Base-by-base conservation (phyloP, 1,140 invertebrate species). In the Ctenoplectra terminalis region DNA sequence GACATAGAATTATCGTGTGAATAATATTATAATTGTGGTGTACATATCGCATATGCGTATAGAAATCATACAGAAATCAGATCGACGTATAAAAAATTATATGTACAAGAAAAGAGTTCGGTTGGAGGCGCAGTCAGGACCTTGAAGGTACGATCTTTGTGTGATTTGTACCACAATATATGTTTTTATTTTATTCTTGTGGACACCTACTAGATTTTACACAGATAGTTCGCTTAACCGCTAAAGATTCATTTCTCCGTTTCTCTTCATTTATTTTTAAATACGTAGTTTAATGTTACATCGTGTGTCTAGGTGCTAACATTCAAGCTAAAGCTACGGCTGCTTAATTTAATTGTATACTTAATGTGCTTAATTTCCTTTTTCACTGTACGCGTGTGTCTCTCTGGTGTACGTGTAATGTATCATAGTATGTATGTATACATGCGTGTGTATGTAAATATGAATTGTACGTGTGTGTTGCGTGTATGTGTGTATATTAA, bases 161-260 rank as follows among this genome's bases (percentile, higher is more conserved):
- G 87, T 92, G 90, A 92, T 93, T 93, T 91, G 92, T 93, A 93
- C 93, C 93, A 93, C 91, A 93, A 93, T 93, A 93, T 93, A 93
- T 92, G 92, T 92, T 93, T 93, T 93, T 93, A 93, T 93, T 93
- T 93, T 92, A 92, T 92, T 93, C 91, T 93, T 93, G 93, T 93
- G 92, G 93, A 93, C 93, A 93, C 91, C 93, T 93, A 93, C 92
- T 93, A 93, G 92, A 92, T 93, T 93, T 93, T 93, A 93, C 93
- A 93, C 92, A 93, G 91, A 92, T 93, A 93, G 93, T 78, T 93
- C 92, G 90, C 93, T 93, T 93, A 93, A 88, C 84, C 87, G 87
- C 92, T 93, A 93, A 91, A 88, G 90, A 91, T 84, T 80, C 64
- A 86, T 58, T 31, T 80, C 71, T 83, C 71, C 64, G 56, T 84